Evolutionary conservation across 2,113 vertebrate species (phyloP).

Genomic region (Origma solitaria): DNA sequence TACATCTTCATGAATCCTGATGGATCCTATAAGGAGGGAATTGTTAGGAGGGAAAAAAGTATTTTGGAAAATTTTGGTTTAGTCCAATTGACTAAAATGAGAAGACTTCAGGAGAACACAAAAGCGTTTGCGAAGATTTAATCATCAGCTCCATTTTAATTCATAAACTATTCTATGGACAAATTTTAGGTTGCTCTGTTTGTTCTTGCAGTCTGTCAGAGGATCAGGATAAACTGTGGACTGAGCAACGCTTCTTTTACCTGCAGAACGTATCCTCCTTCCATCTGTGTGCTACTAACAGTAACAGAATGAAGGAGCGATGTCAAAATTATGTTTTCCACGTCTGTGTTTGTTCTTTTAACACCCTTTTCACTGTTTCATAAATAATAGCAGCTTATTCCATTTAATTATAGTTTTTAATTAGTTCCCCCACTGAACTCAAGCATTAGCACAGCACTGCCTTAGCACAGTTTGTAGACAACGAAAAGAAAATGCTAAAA

Average conservation of each 20-base stretch:
- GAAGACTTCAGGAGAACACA: background rate
- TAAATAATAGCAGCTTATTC: background rate
- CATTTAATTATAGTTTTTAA: background rate
- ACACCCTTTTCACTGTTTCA: background rate
- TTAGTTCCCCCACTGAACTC: background rate
- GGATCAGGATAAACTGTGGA: background rate
- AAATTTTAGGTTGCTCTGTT: background rate
- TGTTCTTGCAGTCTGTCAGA: background rate
- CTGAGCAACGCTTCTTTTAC: background rate
- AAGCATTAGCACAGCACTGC: background rate
- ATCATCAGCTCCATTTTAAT: background rate
- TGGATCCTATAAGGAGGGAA: background rate
- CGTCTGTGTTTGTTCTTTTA: background rate
- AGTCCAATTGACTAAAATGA: background rate
- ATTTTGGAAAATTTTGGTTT: background rate
- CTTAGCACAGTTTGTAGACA: background rate
- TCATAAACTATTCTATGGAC: background rate
- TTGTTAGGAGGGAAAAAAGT: background rate
- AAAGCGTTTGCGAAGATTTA: fast-evolving
- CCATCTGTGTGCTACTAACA: background rate
- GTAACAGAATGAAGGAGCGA: background rate
- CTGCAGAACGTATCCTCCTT: background rate
- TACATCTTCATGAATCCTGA: background rate
- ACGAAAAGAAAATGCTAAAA: background rate
- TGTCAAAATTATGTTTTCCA: background rate